Percentiles rank a stretch among this genome's conserved stretches.
Conservation (phyloP, 2,797 vertebrate genomes). For the Saxicola maurus region DNA sequence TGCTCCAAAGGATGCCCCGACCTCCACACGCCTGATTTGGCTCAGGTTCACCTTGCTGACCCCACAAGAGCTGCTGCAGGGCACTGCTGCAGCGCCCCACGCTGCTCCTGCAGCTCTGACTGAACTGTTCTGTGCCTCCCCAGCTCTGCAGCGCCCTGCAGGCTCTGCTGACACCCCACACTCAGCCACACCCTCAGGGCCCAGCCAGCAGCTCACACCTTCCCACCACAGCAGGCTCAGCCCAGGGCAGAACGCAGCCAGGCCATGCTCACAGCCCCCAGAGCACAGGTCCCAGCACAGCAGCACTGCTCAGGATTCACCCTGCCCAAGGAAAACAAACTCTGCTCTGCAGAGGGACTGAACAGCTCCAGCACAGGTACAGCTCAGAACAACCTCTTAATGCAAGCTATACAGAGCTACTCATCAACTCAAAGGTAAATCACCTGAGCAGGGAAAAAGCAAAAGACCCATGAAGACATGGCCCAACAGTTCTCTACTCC, state of each 20-base stretch:
- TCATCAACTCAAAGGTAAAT: background rate
- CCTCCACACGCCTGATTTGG: background rate
- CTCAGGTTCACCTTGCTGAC: background rate
- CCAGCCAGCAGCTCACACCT: background rate
- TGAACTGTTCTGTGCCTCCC: background rate
- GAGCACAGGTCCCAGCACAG: background rate
- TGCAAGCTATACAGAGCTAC: background rate
- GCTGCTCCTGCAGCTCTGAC: background rate
- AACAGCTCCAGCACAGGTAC: background rate
- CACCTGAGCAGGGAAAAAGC: background rate
- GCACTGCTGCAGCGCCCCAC: background rate
- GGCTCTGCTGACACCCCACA: background rate
- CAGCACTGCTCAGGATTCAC: background rate
- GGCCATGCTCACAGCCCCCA: background rate
- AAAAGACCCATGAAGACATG: background rate
- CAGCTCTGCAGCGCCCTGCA: background rate
- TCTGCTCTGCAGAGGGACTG: background rate
- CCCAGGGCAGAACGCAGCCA: background rate
- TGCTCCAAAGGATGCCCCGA: background rate
- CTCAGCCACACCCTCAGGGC: background rate
- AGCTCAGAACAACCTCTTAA: background rate
- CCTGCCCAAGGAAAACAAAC: background rate
- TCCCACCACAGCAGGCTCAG: background rate
- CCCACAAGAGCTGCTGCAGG: background rate
- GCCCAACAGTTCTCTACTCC: background rate